Evolutionary conservation across 2,797 vertebrate species (phyloP).

Genomic region (Thaleichthys pacificus): DNA sequence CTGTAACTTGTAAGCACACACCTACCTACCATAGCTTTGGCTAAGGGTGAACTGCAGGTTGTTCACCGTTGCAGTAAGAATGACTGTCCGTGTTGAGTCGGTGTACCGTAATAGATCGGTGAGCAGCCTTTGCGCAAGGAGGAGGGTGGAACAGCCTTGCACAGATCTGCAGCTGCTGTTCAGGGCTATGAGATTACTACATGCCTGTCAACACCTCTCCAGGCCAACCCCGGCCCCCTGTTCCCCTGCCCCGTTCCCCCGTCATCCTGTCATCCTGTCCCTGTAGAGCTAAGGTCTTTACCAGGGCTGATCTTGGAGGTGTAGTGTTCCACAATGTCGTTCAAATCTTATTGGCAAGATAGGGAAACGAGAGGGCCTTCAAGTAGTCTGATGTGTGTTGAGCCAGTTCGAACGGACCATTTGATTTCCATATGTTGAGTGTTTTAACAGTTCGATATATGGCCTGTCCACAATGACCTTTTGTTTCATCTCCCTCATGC

Average conservation of each 20-base stretch:
- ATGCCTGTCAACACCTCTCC: constrained; percentile 43
- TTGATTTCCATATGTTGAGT: not conserved
- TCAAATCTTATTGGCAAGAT: not conserved
- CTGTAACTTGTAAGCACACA: not conserved
- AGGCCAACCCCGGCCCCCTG: not conserved
- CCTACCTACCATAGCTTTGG: not conserved
- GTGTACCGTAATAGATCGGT: not conserved
- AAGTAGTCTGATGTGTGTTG: not conserved
- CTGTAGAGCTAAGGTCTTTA: too few relatives aligned
- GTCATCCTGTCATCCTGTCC: not conserved
- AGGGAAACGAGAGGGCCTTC: not conserved
- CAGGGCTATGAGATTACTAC: constrained; percentile 8
- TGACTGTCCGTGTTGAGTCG: not conserved
- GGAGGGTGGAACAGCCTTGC: not conserved
- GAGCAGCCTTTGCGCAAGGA: not conserved
- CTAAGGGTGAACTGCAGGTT: not conserved
- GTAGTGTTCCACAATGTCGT: not conserved
- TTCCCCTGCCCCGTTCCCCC: not conserved
- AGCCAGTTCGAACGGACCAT: not conserved
- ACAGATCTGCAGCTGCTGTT: constrained; percentile 49
- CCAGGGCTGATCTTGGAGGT: not conserved
- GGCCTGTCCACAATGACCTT: not conserved
- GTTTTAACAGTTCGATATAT: not conserved
- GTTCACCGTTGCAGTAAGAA: not conserved
- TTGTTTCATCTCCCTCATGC: not conserved